These are phyloP conservation scores for Gadus chalcogrammus DNA, from an alignment of 2,113 vertebrate species.

Conservation along the genomic window DNA sequence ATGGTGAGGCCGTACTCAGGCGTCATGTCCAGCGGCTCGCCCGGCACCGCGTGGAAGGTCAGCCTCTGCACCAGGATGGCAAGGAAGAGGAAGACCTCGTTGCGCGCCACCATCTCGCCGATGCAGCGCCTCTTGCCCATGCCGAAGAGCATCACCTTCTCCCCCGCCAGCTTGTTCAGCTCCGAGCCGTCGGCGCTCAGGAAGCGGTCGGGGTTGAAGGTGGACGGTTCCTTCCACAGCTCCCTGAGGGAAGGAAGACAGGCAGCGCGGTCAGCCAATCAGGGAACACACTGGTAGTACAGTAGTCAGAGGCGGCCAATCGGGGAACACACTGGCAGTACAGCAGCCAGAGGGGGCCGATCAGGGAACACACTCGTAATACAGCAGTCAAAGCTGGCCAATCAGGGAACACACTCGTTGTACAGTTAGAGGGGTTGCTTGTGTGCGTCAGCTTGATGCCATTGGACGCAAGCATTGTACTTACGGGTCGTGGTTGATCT, in stretches of 20 bases:
- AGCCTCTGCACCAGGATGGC: conserved; percentile 82
- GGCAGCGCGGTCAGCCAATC: neutral
- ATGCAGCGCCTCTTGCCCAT: conserved; percentile 87
- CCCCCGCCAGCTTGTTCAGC: conserved; percentile 69
- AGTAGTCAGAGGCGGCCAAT: neutral
- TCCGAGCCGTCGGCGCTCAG: conserved; percentile 62
- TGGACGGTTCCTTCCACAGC: conserved; percentile 83
- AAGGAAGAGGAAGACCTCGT: conserved; percentile 89
- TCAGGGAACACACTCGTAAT: too few relatives aligned
- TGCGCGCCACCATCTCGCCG: conserved; percentile 82
- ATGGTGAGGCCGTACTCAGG: conserved; percentile 86
- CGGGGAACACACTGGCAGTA: neutral
- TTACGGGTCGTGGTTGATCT: conserved; percentile 92
- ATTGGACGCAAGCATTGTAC: conserved; percentile 46
- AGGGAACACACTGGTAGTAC: neutral
- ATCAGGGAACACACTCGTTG: too few relatives aligned
- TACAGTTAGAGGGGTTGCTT: too few relatives aligned
- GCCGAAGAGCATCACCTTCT: conserved; percentile 84
- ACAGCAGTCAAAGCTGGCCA: neutral
- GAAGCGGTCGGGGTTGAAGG: conserved; percentile 86
- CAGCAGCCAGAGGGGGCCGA: neutral
- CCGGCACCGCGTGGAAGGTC: conserved; percentile 67
- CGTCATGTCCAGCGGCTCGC: conserved; percentile 76
- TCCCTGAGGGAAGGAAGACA: conserved; percentile 61
- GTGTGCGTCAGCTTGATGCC: neutral